Evolutionary conservation across 2,113 vertebrate genomes (phyloP).

Genomic region (Chaetura pelagica): DNA sequence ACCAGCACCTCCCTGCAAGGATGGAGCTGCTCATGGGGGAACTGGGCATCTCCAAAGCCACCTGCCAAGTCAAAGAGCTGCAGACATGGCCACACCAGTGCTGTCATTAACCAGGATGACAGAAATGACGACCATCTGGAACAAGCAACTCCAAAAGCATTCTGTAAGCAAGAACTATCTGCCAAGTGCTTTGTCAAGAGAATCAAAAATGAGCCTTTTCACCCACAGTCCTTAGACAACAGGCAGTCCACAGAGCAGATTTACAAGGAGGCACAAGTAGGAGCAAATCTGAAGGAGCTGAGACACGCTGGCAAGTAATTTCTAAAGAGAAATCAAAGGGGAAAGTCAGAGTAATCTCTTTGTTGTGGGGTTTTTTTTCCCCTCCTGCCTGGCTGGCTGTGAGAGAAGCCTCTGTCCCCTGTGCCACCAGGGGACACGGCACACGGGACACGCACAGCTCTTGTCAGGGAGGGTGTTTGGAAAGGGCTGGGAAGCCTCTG

Average conservation of each 20-base stretch:
- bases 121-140: neutral
- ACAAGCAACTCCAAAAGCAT: neutral
- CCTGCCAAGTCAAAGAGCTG: neutral
- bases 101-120: neutral
- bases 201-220: neutral
- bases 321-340: slow-evolving; percentile 16
- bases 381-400: neutral
- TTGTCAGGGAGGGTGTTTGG: slow-evolving; percentile 11
- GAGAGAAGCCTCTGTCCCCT: neutral
- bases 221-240: neutral
- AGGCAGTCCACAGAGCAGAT: neutral
- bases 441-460: neutral
- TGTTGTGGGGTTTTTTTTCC: neutral
- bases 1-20: neutral
- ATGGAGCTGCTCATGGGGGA: neutral
- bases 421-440: neutral
- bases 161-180: neutral
- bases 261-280: neutral
- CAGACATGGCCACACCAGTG: rapidly evolving
- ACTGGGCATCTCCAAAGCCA: neutral
- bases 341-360: neutral
- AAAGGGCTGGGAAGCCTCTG: neutral
- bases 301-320: neutral
- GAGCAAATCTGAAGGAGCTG: neutral
- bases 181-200: neutral